These are phyloP conservation scores for Engystomops pustulosus DNA, from an alignment of 2,113 vertebrate species.

Conservation along the genomic window DNA sequence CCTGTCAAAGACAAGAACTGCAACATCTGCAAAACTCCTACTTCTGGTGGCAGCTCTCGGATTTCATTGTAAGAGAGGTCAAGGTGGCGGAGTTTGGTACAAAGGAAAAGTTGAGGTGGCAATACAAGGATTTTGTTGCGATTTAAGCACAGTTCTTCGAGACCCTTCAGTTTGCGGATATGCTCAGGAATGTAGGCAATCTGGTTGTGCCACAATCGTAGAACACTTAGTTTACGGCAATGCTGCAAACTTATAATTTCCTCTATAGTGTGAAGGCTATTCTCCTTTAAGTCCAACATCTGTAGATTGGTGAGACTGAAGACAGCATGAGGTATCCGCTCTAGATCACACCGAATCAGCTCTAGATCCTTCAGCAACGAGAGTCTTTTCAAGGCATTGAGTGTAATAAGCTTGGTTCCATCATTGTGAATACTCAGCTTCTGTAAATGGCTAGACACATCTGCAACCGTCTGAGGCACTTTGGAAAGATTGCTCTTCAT, in stretches of 20 bases:
- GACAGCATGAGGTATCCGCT: slow-evolving; percentile 85
- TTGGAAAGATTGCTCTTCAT: slow-evolving; percentile 80
- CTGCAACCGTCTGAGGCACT: slow-evolving; percentile 78
- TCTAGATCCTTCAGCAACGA: slow-evolving; percentile 75
- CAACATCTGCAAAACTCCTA: slow-evolving; percentile 81
- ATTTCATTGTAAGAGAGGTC: slow-evolving; percentile 86
- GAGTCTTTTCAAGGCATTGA: slow-evolving; percentile 85
- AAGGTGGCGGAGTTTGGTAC: slow-evolving; percentile 80
- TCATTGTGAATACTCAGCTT: slow-evolving; percentile 80
- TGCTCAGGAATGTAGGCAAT: slow-evolving; percentile 85
- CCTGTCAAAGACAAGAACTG: slow-evolving; percentile 79
- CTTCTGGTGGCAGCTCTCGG: slow-evolving; percentile 75
- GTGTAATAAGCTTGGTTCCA: slow-evolving; percentile 76
- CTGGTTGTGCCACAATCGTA: slow-evolving; percentile 86
- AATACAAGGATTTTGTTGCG: slow-evolving; percentile 83
- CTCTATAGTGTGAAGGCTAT: slow-evolving; percentile 84
- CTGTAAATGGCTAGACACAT: slow-evolving; percentile 78
- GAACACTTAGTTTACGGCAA: slow-evolving; percentile 78
- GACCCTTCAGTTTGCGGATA: slow-evolving; percentile 78
- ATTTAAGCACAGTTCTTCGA: slow-evolving; percentile 83
- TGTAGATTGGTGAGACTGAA: slow-evolving; percentile 84
- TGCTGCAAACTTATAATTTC: slow-evolving; percentile 91
- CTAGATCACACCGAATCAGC: slow-evolving; percentile 81
- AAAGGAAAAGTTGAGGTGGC: slow-evolving; percentile 79
- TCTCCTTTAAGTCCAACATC: slow-evolving; percentile 84